Evolutionary conservation across 2,113 vertebrate species (phyloP).

Genomic region (Ascaphus truei): DNA sequence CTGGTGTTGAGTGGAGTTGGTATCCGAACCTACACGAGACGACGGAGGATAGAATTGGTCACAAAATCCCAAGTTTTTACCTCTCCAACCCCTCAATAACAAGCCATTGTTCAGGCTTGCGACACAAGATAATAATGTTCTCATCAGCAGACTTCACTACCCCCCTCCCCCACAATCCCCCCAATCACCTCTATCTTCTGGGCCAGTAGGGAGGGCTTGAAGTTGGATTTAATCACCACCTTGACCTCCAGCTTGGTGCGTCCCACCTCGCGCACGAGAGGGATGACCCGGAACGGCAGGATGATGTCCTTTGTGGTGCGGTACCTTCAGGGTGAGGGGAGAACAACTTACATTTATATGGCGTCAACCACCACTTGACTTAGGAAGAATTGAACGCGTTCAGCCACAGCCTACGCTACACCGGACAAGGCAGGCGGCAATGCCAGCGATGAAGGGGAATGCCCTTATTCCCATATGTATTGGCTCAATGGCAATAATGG

Average conservation of each 20-base stretch:
- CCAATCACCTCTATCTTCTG: conserved; percentile 99
- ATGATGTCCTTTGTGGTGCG: conserved; percentile 99
- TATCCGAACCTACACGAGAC: conserved; percentile 81
- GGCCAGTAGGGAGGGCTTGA: conserved; percentile 94
- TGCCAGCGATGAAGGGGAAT: too few species aligned
- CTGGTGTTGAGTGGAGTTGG: conserved; percentile 96
- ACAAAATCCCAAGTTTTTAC: too few species aligned
- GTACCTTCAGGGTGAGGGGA: conserved; percentile 74
- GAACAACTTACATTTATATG: conserved; percentile 1
- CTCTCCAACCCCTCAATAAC: too few species aligned
- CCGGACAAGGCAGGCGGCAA: too few species aligned
- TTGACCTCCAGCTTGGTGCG: conserved; percentile 97
- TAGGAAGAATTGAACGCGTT: too few species aligned
- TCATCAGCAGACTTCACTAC: too few species aligned
- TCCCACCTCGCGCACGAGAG: conserved; percentile 92
- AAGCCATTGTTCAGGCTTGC: background rate
- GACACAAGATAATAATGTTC: too few species aligned
- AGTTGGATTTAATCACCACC: conserved; percentile 98
- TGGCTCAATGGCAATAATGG: too few species aligned
- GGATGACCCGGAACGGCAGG: conserved; percentile 95
- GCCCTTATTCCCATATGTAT: too few species aligned
- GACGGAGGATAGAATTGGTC: too few species aligned
- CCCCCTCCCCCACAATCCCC: background rate
- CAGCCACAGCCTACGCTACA: too few species aligned
- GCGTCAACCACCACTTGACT: too few species aligned